Evolutionary conservation across 1,140 invertebrate genomes (phyloP).

Genomic region (Rhopalosiphum maidis): DNA sequence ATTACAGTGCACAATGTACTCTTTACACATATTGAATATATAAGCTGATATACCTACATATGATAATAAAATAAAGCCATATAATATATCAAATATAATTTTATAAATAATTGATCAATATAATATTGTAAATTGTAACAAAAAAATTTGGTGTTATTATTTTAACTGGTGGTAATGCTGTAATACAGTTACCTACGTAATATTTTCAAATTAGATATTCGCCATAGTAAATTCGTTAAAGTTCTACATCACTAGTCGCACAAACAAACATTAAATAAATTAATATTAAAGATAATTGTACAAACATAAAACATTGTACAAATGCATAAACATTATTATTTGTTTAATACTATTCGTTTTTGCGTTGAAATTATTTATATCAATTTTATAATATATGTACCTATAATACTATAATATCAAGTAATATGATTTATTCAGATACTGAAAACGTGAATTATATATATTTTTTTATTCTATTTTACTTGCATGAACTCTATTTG

Average conservation of each 20-base stretch:
- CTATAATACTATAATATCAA: neutral
- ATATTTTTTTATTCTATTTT: neutral
- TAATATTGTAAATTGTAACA: neutral
- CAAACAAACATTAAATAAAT: neutral
- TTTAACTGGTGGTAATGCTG: neutral
- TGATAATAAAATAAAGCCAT: neutral
- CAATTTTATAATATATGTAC: neutral
- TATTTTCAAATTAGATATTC: neutral
- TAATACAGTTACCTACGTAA: neutral
- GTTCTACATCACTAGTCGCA: neutral
- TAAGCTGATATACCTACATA: neutral
- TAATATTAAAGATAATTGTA: neutral
- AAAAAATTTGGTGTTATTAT: neutral
- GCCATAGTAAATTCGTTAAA: neutral
- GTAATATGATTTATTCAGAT: neutral
- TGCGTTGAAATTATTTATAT: neutral
- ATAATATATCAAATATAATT: no score
- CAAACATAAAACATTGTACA: neutral
- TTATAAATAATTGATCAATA: neutral
- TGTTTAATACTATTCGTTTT: neutral
- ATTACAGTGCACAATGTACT: neutral
- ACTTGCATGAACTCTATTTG: constrained; percentile 19
- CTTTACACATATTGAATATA: neutral
- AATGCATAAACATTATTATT: neutral
- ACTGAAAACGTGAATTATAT: neutral